Evolutionary conservation across 2,113 vertebrate genomes (phyloP).

Genomic region (Ceratotherium simum): DNA sequence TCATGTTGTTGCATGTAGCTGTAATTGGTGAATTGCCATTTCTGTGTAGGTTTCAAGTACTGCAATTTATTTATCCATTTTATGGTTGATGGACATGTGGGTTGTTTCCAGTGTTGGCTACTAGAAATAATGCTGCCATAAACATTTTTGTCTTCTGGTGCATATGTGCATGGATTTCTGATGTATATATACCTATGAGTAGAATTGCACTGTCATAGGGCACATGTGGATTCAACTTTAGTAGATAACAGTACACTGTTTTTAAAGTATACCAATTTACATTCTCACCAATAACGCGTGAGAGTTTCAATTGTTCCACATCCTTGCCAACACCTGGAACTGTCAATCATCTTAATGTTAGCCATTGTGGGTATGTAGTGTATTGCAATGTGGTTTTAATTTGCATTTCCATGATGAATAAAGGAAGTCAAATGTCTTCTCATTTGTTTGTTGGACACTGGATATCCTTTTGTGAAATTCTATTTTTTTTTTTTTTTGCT

Average conservation of each 20-base stretch:
- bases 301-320: not conserved
- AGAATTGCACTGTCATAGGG: rapidly evolving
- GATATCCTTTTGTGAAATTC: not conserved
- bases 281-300: not conserved
- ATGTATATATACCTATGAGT: not conserved
- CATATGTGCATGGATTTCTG: rapidly evolving
- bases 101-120: not conserved
- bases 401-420: not conserved
- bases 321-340: not conserved
- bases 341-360: not conserved
- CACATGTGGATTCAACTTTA: rapidly evolving
- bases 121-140: not conserved
- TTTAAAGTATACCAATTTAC: not conserved
- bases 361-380: too few species aligned
- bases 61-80: not conserved
- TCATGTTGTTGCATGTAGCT: not conserved
- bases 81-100: not conserved
- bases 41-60: not conserved
- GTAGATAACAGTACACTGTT: not conserved
- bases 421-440: not conserved
- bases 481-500: not conserved
- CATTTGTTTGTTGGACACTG: not conserved
- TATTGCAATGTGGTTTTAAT: not conserved
- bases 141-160: not conserved
- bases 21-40: not conserved